Evolutionary conservation across 2,888 invertebrate genomes (phyloP), one percentile per base, ranked within the genome.

Genomic region (Heliconius ismenius): DNA sequence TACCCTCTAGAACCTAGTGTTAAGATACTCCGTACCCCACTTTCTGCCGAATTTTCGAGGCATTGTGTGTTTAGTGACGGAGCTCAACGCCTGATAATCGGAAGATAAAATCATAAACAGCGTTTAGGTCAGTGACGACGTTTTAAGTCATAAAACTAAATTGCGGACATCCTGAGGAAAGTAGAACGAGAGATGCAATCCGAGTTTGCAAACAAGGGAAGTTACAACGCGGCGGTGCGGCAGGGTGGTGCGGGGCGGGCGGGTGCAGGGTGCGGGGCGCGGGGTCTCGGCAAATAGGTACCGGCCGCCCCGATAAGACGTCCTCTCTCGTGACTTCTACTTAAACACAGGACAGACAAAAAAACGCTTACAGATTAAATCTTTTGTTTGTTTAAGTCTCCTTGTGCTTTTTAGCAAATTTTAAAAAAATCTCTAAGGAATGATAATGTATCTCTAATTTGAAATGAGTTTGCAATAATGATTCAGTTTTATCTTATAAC

Each of bases 201-300:
- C 88, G 88, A 93, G 92, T 94, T 93, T 90, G 92, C 92, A 94
- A 94, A 94, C 92, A 94, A 93, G 93, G 89, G 91, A 92, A 92
- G 92, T 94, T 92, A 91, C 87, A 89, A 84, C 79, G 84, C 80
- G 83, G 64, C n/a, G n/a, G n/a, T n/a, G 24, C 13, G 65, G 39
- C 1, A 32, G 3, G 68, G 85, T 84, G 86, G 87, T 85, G 85
- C 86, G 86, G 87, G 85, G 84, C 86, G 83, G 85, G 86, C 82
- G 84, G 82, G 86, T 86, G 88, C 86, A 2, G 18, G 7, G 85
- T 84, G 86, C 83, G 85, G 86, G 82, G 84, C 82, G 86, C 86
- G 88, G 87, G 86, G 88, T 86, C 89, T 89, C 87, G 86, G 90
- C 89, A 91, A 91, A 92, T 90, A 91, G 88, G 86, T 88, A 88